Conservation (phyloP, 2,113 vertebrate species). For the Periophthalmus modestus region DNA sequence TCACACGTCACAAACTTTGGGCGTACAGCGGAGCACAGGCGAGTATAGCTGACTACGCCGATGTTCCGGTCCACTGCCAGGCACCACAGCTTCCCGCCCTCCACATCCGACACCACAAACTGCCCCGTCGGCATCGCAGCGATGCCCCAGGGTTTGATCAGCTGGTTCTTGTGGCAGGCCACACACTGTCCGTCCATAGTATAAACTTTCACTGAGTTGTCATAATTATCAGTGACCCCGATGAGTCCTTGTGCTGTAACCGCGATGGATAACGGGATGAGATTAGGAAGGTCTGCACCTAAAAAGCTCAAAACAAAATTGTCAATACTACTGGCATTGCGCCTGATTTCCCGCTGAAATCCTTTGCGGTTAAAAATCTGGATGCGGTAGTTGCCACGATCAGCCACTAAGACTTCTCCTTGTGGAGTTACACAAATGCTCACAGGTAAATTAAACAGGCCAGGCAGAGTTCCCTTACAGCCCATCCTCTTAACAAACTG, state of each 20-base stretch:
- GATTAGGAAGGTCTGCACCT: conserved; percentile 90
- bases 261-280: conserved; percentile 92
- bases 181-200: conserved; percentile 93
- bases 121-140: conserved; percentile 91
- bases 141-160: conserved; percentile 97
- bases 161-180: conserved; percentile 92
- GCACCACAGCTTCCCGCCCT: conserved; percentile 96
- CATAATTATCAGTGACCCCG: conserved; percentile 94
- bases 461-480: conserved; percentile 89
- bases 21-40: conserved; percentile 90
- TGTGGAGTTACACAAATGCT: conserved; percentile 89
- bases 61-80: conserved; percentile 89
- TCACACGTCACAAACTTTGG: conserved; percentile 97
- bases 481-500: conserved; percentile 97
- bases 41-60: conserved; percentile 92
- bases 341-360: conserved; percentile 92
- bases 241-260: conserved; percentile 93
- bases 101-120: conserved; percentile 95
- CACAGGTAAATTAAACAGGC: conserved; percentile 94
- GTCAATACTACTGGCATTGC: conserved; percentile 92
- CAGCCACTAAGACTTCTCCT: conserved; percentile 93
- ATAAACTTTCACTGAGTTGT: conserved; percentile 96
- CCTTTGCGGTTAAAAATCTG: conserved; percentile 97
- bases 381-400: conserved; percentile 92
- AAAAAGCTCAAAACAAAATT: conserved; percentile 96